Conservation (phyloP, 2,113 vertebrate species). For the Maccullochella peelii region DNA sequence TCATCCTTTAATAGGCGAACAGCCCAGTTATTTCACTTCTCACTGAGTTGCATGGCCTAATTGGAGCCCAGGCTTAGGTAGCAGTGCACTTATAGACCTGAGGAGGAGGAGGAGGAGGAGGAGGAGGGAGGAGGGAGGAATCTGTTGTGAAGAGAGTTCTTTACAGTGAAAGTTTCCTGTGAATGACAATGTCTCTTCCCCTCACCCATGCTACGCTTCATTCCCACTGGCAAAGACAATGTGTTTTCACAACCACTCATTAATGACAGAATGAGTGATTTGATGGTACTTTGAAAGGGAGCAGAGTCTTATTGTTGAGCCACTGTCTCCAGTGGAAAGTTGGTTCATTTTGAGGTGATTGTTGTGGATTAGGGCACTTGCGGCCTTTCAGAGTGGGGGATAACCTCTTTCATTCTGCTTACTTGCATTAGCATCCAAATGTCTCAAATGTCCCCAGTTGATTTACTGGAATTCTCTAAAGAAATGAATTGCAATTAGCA, state of each 20-base stretch:
- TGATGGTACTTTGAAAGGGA: slow-evolving; percentile 72
- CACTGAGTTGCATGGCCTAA: slow-evolving; percentile 75
- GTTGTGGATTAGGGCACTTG: slow-evolving; percentile 74
- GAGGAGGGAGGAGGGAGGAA: slow-evolving; percentile 26
- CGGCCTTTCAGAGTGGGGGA: slow-evolving; percentile 42
- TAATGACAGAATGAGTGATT: slow-evolving; percentile 81
- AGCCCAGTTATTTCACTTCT: slow-evolving; percentile 82
- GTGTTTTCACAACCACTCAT: slow-evolving; percentile 86
- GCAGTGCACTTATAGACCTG: slow-evolving; percentile 45
- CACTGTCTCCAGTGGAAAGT: slow-evolving; percentile 69
- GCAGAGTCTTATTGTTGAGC: slow-evolving; percentile 54
- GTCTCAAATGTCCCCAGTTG: slow-evolving; percentile 31
- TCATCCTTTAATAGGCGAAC: slow-evolving; percentile 87
- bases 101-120: slow-evolving; percentile 19
- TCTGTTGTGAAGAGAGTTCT: slow-evolving; percentile 54
- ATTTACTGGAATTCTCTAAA: slow-evolving; percentile 52
- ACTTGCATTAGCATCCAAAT: slow-evolving; percentile 76
- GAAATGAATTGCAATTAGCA: slow-evolving; percentile 54
- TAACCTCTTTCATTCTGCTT: slow-evolving; percentile 59
- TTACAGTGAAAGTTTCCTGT: slow-evolving; percentile 84
- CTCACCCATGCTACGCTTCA: slow-evolving; percentile 36
- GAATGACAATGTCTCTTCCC: slow-evolving; percentile 68
- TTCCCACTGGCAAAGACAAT: slow-evolving; percentile 74
- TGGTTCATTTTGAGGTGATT: slow-evolving; percentile 77
- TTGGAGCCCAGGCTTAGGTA: slow-evolving; percentile 74